These are phyloP conservation scores for Ceryle rudis DNA, from an alignment of 2,797 vertebrate species.

Conservation along the genomic window DNA sequence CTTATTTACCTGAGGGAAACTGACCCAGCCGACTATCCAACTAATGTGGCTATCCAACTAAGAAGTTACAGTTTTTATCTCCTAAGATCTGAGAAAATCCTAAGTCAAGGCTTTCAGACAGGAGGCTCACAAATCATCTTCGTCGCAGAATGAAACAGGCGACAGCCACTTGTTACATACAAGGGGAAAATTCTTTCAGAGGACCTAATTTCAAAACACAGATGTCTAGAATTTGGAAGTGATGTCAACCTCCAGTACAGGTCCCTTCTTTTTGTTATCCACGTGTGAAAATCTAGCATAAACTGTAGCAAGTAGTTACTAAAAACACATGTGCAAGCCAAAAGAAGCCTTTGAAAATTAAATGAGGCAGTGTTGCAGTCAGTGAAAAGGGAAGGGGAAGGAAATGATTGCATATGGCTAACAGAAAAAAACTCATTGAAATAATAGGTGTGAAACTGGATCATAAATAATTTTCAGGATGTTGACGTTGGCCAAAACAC, in stretches of 20 bases:
- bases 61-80: too few species aligned
- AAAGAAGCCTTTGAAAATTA: neutral
- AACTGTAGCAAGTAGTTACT: neutral
- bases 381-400: neutral
- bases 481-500: neutral
- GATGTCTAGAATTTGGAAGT: neutral
- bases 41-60: neutral
- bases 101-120: neutral
- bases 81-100: neutral
- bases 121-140: neutral
- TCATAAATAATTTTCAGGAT: neutral
- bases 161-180: neutral
- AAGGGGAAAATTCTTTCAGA: neutral
- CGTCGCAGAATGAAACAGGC: neutral
- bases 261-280: neutral
- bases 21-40: too few species aligned
- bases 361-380: neutral
- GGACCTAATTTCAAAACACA: neutral
- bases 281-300: neutral
- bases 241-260: neutral
- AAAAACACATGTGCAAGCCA: neutral
- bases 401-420: neutral
- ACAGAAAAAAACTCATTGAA: neutral
- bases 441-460: neutral
- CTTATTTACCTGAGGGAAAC: neutral